These are phyloP conservation scores for Dasyprocta punctata DNA, from an alignment of 2,113 vertebrate genomes.

Conservation along the genomic window DNA sequence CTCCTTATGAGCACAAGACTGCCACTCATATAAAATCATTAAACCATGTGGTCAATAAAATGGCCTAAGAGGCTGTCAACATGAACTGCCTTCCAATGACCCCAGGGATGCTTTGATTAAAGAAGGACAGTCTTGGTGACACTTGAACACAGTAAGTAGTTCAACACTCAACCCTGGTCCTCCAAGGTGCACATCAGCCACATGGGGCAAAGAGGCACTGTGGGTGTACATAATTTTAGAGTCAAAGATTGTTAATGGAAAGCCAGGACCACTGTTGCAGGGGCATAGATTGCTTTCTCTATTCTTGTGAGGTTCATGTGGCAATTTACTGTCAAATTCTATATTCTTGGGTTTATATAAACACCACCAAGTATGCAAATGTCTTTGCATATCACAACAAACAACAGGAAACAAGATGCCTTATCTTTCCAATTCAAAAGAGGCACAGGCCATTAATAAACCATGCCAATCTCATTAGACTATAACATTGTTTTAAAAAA, in stretches of 20 bases:
- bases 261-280: background rate
- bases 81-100: background rate
- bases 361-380: conserved; percentile 40
- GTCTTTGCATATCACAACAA: conserved; percentile 13
- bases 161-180: background rate
- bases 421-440: conserved; percentile 45
- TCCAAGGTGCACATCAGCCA: background rate
- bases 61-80: background rate
- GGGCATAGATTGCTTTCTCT: background rate
- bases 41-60: background rate
- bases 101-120: background rate
- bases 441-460: conserved; percentile 64
- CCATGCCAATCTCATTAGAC: conserved; percentile 64
- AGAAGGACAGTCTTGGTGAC: background rate
- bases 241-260: background rate
- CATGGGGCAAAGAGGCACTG: background rate
- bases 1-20: background rate
- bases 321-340: background rate
- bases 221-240: background rate
- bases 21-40: background rate
- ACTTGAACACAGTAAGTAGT: background rate
- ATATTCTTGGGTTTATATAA: conserved; percentile 46
- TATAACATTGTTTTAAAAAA: background rate
- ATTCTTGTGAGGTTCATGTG: background rate
- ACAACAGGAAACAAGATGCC: conserved; percentile 42